Base-by-base conservation (phyloP, 2,113 vertebrate genomes). In the Melierax canorus region DNA sequence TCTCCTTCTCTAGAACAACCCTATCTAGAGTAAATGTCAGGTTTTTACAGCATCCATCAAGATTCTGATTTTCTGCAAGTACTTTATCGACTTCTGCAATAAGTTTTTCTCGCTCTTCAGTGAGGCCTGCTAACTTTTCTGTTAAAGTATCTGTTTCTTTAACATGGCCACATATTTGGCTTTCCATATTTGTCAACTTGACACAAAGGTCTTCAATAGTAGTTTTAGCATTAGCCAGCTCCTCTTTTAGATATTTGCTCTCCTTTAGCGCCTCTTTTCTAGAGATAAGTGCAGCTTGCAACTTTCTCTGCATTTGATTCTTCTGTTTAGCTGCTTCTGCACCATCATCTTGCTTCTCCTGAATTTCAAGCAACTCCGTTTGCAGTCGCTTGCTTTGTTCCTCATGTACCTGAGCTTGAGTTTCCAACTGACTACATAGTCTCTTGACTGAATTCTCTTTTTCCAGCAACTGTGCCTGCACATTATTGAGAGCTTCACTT, bases 201-300 rank as follows among this genome's bases (percentile, higher is more conserved):
- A 94, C 95, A 46, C 95, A 97, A n/a, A 99, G 97, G 26, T 86
- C 97, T 36, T 96, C 98, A 51, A 98, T 81, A 24, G 97, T 72
- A 43, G 87, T 96, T 96, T 97, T 98, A 10, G 97, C 95, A 15
- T 75, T 86, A 39, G 97, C 95, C 7, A 99, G 96, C 58, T 99
- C 97, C 39, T 99, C 99, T 93, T 99, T 99, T 29, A 99, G 98
- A 48, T 59, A 82, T 95, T 98, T 99, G 95, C 97, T 99, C 94
- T 99, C 99, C 94, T 99, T 99, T n/a, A 99, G 96, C 8, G 91
- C 98, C 39, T 99, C 99, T 97, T 99, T 99, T 72, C 99, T 99
- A 43, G 99, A 99, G 86, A 99, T 99, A 63, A 99, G 98, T 9
- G 99, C 99, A 48, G 99, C 99, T 87, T 99, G 99, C n/a, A 99